Percentiles rank a stretch among this genome's conserved stretches.
Evolutionary conservation across 2,888 invertebrate genomes (phyloP).

Genomic region (Hirtodrosophila histrioides): DNA sequence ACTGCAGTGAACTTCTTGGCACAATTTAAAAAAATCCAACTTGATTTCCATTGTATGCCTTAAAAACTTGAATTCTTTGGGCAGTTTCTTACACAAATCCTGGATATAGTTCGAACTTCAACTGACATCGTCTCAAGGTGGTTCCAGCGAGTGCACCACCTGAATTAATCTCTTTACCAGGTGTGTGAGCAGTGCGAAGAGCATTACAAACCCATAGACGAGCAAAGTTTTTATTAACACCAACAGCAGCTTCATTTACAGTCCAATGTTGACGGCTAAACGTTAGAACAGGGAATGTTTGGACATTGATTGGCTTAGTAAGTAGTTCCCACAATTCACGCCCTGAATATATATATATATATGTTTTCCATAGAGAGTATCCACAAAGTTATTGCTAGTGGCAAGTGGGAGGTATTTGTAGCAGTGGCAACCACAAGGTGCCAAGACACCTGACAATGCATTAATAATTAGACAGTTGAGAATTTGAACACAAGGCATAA

Average conservation of each 20-base stretch:
- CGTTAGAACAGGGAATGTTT: not conserved
- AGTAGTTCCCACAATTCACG: too few species aligned
- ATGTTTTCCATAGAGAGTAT: too few species aligned
- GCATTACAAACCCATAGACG: conserved; percentile 63
- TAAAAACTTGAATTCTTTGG: too few species aligned
- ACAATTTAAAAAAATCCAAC: too few species aligned
- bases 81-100: too few species aligned
- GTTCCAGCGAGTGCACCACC: conserved; percentile 25
- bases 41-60: too few species aligned
- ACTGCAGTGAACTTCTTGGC: too few species aligned
- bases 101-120: too few species aligned
- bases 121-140: conserved; percentile 1
- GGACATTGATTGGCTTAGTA: not conserved
- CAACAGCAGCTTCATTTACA: conserved; percentile 61
- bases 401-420: not conserved
- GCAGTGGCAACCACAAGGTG: conserved; percentile 1
- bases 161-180: conserved; percentile 53
- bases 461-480: conserved; percentile 31
- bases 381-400: not conserved
- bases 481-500: conserved; percentile 5
- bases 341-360: too few species aligned
- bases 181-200: conserved; percentile 57
- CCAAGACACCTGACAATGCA: conserved; percentile 36
- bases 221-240: conserved; percentile 50
- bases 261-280: conserved; percentile 5